Conservation (phyloP, 2,113 vertebrate genomes). For the Sebastes schlegelii region DNA sequence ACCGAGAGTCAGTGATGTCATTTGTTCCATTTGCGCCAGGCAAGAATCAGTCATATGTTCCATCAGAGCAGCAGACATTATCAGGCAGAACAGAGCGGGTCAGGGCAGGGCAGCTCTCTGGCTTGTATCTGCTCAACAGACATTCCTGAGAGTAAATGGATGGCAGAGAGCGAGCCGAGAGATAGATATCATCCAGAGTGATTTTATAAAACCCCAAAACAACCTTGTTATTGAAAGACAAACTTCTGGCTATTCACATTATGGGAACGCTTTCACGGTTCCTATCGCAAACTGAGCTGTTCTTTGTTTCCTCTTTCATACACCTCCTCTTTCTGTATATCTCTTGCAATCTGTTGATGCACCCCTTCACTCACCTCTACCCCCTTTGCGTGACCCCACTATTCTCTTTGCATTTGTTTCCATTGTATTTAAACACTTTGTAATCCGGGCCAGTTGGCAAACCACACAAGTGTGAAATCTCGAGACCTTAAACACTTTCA, state of each 20-base stretch:
- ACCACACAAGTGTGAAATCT: constrained; percentile 47
- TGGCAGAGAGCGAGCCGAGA: constrained; percentile 36
- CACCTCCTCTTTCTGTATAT: background rate
- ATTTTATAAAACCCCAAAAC: constrained; percentile 30
- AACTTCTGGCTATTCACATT: background rate
- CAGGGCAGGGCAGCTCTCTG: constrained; percentile 63
- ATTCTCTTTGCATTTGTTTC: constrained; percentile 35
- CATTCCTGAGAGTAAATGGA: constrained; percentile 68
- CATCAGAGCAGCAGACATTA: constrained; percentile 68
- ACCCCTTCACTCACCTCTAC: constrained; percentile 1
- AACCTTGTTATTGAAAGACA: constrained; percentile 6
- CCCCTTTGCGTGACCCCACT: constrained; percentile 2
- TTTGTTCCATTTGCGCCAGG: constrained; percentile 79
- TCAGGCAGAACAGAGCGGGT: constrained; percentile 73
- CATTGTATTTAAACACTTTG: constrained; percentile 38
- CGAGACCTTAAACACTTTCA: constrained; percentile 61
- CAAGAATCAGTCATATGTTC: constrained; percentile 76
- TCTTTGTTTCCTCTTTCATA: background rate
- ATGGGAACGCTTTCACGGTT: background rate
- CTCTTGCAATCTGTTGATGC: background rate
- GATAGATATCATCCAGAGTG: constrained; percentile 34
- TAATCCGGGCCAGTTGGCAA: constrained; percentile 62
- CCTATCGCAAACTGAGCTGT: background rate
- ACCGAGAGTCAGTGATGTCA: constrained; percentile 79
- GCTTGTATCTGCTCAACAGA: constrained; percentile 68